Evolutionary conservation across 1,140 invertebrate genomes (phyloP), one percentile per base, ranked within the genome.

Genomic region (Wiebesia pumilae): DNA sequence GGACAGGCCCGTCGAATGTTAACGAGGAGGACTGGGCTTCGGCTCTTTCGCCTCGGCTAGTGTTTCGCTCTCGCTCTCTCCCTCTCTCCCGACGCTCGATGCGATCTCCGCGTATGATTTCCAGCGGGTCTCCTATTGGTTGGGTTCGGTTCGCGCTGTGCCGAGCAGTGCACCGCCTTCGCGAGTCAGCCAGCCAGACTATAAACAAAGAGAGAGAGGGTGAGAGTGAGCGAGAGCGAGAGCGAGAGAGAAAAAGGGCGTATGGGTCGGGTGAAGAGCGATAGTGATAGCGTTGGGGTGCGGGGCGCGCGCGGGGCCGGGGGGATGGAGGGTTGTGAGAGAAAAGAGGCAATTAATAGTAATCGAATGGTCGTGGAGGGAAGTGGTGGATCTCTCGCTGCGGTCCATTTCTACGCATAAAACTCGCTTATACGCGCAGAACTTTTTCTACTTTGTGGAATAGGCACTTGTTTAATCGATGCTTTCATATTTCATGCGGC

Each of bases 1-100:
- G 90, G 91, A 92, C 91, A 91, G 91, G 91, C 91, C 90, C 90
- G 91, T 92, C 91, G 91, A 92, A 92, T 91, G 91, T 92, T 92
- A 92, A 91, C 91, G 89, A 91, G 90, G 91, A 89, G 87, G 89
- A 85, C 65, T 78, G n/a, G 47, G 67, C 40, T 82, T n/a, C 65
- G 51, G 10, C 65, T 69, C 38, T 71, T 58, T 67, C 40, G 47
- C 27, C 43, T 33, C n/a, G 43, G 77, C 77, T 69, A 69, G 62
- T 40, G n/a, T 77, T 62, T 85, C 84, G 47, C n/a, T 80, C 77
- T 33, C 81, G 27, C 65, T 69, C 77, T 43, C 47, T 54, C 47
- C 85, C 87, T 90, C 88, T 88, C 89, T 87, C 89, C 88, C 86
- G 81, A 88, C 88, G 86, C 88, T 89, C 88, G 87, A 6, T 89